Base-by-base conservation (phyloP, 2,113 vertebrate genomes). In the Odontesthes bonariensis region DNA sequence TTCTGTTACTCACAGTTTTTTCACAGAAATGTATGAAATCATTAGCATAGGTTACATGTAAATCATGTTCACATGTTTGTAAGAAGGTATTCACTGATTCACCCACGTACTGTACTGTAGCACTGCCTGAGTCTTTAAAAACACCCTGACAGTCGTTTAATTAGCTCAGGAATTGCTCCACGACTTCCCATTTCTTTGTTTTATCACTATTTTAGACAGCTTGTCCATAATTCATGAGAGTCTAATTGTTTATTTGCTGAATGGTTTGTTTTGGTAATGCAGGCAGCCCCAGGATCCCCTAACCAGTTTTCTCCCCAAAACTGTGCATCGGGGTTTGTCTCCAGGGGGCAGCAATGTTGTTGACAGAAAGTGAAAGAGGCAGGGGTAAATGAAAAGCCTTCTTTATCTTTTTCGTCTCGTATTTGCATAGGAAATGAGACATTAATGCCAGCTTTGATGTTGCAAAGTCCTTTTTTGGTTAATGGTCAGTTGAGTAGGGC, bases 181-280 rank as follows among this genome's bases (percentile, higher is more conserved):
- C 76, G 14, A 82, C 71, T 86, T 83, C 84, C 77, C 66, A 66
- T 77, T 88, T 85, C 78, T 81, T 79, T 79, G 86, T 86, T 91
- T 88, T 87, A 85, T 75, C 61, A 81, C 91, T 88, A 74, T 90
- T 83, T 89, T 87, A 87, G 79, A 88, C 69, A 59, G 79, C 85
- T 88, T 82, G 86, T 93, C 88, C 89, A 93, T 93, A 92, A 93
- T 94, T 94, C 90, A 93, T 92, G 88, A 92, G 89, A 75, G 86
- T 86, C 73, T 93, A 93, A 93, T 92, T 94, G 91, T 92, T 92
- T 93, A 91, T 93, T 92, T 93, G 89, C 87, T 92, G 87, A 93
- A 91, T 91, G 90, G 88, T 93, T 93, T 92, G 92, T 91, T 93
- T 92, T 91, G 84, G 88, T 93, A 90, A 92, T 91, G 87, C 80